Evolutionary conservation across 2,888 invertebrate genomes (phyloP).

Genomic region (Panzeria rudis): DNA sequence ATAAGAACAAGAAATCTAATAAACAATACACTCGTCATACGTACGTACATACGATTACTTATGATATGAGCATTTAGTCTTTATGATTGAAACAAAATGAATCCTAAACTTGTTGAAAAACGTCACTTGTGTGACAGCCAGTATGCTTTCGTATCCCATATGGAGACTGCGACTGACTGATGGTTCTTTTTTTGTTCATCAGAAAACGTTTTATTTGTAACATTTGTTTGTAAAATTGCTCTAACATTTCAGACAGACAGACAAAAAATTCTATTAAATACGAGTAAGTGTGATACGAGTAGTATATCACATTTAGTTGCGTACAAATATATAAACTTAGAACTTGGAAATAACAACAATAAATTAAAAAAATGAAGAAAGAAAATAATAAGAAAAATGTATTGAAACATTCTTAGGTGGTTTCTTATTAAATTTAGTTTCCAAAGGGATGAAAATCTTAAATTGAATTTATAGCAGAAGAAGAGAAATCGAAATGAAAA

Average conservation of each 20-base stretch:
- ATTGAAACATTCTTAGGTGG: slow-evolving; percentile 32
- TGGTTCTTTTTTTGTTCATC: background rate
- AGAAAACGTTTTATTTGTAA: slow-evolving; percentile 46
- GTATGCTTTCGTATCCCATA: background rate
- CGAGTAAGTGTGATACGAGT: background rate
- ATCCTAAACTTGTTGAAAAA: slow-evolving; percentile 19
- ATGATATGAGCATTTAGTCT: slow-evolving; percentile 4
- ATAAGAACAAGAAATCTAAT: slow-evolving; percentile 34
- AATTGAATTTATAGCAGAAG: slow-evolving; percentile 33
- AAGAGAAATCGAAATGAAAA: slow-evolving; percentile 8
- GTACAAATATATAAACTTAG: background rate
- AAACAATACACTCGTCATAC: slow-evolving; percentile 8
- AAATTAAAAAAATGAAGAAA: background rate
- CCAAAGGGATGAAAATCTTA: slow-evolving; percentile 43
- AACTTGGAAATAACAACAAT: background rate
- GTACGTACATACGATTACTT: background rate
- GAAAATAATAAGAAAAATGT: slow-evolving; percentile 46
- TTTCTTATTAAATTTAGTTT: background rate
- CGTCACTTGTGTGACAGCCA: slow-evolving; percentile 18
- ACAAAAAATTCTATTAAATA: slow-evolving; percentile 24
- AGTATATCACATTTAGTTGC: background rate
- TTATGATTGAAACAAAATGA: slow-evolving; percentile 51
- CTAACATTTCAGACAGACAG: slow-evolving; percentile 20
- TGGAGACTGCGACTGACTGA: background rate
- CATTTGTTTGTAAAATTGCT: slow-evolving; percentile 34